Evolutionary conservation across 2,888 invertebrate genomes (phyloP).

Genomic region (Idaea aversata): DNA sequence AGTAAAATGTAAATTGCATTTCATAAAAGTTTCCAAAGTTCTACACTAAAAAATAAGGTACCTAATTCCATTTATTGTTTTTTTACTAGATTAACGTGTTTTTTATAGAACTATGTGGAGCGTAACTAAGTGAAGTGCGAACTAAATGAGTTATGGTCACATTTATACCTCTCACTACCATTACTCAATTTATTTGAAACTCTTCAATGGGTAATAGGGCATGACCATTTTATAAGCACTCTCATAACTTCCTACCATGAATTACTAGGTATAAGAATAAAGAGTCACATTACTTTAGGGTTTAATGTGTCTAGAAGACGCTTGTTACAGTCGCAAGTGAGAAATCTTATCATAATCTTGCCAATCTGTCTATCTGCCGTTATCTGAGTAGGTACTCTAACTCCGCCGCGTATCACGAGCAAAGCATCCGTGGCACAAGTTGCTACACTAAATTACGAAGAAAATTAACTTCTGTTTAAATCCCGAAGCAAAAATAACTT

Average conservation of each 20-base stretch:
- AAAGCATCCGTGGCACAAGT: slow-evolving; percentile 62
- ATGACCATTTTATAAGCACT: slow-evolving; percentile 37
- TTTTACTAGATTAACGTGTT: slow-evolving; percentile 12
- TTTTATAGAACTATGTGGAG: slow-evolving; percentile 20
- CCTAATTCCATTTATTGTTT: neutral
- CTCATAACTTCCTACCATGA: slow-evolving; percentile 9
- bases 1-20: too few relatives aligned
- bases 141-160: slow-evolving; percentile 35
- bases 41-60: too few relatives aligned
- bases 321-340: slow-evolving; percentile 29
- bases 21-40: too few relatives aligned
- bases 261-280: too few relatives aligned
- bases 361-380: slow-evolving; percentile 71
- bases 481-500: slow-evolving; percentile 39
- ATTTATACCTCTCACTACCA: slow-evolving; percentile 53
- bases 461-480: slow-evolving; percentile 10
- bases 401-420: slow-evolving; percentile 50
- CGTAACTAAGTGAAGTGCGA: slow-evolving; percentile 28
- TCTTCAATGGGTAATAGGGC: slow-evolving; percentile 58
- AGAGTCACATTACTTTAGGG: neutral
- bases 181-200: slow-evolving; percentile 50
- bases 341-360: slow-evolving; percentile 70
- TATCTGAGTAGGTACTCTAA: slow-evolving; percentile 53
- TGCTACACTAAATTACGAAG: neutral
- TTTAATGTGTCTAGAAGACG: neutral